Conservation (phyloP, 2,888 invertebrate genomes). For the Ariolimax columbianus region DNA sequence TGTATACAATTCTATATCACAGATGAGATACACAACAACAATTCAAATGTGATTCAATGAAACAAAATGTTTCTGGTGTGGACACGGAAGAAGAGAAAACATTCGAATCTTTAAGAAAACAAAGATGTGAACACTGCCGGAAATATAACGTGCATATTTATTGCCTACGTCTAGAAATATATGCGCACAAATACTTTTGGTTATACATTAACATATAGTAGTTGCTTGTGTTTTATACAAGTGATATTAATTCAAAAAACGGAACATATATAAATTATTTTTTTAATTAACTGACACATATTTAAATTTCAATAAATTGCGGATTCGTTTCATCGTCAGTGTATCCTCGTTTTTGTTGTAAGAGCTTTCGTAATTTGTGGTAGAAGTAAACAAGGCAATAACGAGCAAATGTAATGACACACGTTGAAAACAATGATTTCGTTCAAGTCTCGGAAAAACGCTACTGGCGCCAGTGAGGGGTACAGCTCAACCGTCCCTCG, state of each 20-base stretch:
- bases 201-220: too few relatives aligned
- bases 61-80: background rate
- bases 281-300: background rate
- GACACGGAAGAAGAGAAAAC: background rate
- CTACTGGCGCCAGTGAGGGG: slow-evolving; percentile 9
- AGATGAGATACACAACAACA: background rate
- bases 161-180: background rate
- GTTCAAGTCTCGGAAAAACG: slow-evolving; percentile 28
- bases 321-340: background rate
- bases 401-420: background rate
- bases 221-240: too few relatives aligned
- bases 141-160: background rate
- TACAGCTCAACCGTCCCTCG: slow-evolving; percentile 22
- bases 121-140: background rate
- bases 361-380: too few relatives aligned
- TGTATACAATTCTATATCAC: background rate
- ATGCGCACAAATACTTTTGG: background rate
- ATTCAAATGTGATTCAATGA: background rate
- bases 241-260: too few relatives aligned
- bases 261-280: background rate
- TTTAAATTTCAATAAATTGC: background rate
- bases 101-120: background rate
- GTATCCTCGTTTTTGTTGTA: background rate
- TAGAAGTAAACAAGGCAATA: background rate
- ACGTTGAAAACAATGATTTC: slow-evolving; percentile 34